Evolutionary conservation across 2,888 invertebrate genomes (phyloP).

Genomic region (Lithophane ornitopus): DNA sequence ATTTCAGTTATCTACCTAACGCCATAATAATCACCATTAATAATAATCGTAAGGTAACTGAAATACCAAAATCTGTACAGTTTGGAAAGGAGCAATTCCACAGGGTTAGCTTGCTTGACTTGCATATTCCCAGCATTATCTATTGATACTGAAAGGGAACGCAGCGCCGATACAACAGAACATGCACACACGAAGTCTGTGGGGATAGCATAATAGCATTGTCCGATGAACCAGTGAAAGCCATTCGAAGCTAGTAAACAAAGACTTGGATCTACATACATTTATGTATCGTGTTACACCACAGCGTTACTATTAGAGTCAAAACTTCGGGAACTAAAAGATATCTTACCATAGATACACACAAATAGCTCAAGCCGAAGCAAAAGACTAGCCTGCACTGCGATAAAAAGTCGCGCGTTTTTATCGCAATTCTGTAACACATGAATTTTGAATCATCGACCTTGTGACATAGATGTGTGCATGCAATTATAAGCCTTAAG

Average conservation of each 20-base stretch:
- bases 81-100: not conserved
- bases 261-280: not conserved
- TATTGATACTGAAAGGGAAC: not conserved
- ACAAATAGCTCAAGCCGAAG: not conserved
- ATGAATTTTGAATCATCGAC: too few species aligned
- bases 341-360: too few species aligned
- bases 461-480: too few species aligned
- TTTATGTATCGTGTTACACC: not conserved
- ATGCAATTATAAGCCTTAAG: too few species aligned
- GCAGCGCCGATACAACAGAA: not conserved
- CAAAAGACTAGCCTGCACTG: too few species aligned
- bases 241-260: not conserved
- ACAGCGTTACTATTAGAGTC: too few species aligned
- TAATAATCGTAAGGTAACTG: too few species aligned
- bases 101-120: not conserved
- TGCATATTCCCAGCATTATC: conserved; percentile 10
- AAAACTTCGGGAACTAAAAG: not conserved
- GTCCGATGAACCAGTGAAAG: conserved; percentile 6
- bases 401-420: too few species aligned
- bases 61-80: not conserved
- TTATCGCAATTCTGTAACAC: too few species aligned
- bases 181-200: not conserved
- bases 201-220: conserved; percentile 6
- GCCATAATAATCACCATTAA: too few species aligned
- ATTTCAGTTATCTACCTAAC: too few species aligned